phyloP scores from a whole-genome alignment of 2,797 vertebrate species.

The Tadarida brasiliensis region DNA sequence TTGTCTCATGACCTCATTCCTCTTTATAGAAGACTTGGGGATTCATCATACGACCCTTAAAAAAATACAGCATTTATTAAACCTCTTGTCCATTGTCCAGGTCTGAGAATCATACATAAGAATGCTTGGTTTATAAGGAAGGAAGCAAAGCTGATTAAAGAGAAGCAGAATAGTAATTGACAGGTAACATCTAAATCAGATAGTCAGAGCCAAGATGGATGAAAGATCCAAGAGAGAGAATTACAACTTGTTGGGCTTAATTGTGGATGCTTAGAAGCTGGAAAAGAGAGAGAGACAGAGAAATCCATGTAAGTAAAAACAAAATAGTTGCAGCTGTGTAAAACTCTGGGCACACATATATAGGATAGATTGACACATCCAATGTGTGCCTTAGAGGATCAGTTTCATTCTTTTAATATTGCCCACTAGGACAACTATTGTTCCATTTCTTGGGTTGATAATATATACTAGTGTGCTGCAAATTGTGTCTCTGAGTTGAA shows the following conservation, averaged over 20 bases:
- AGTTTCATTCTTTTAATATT: neutral
- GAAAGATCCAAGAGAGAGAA: neutral
- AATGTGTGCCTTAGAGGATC: neutral
- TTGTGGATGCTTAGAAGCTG: neutral
- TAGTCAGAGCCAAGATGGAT: neutral
- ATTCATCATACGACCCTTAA: neutral
- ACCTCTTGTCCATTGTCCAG: neutral
- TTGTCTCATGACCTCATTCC: slow-evolving; percentile 56
- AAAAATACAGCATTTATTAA: slow-evolving; percentile 1
- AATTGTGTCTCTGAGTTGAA: neutral
- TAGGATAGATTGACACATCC: neutral
- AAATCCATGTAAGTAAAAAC: slow-evolving; percentile 56
- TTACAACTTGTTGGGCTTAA: neutral
- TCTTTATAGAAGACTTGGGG: neutral
- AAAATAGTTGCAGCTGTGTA: neutral
- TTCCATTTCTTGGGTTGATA: neutral
- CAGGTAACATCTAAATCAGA: neutral
- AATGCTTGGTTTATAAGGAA: neutral
- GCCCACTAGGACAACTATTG: neutral
- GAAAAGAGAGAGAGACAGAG: neutral
- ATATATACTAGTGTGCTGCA: neutral
- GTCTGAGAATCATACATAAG: neutral
- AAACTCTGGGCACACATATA: neutral
- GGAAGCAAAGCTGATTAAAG: neutral
- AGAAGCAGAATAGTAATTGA: neutral